A percentile compares a stretch with the other conserved stretches of the same genome.
phyloP scores from a whole-genome alignment of 2,113 vertebrate genomes.

The Pelodiscus sinensis region DNA sequence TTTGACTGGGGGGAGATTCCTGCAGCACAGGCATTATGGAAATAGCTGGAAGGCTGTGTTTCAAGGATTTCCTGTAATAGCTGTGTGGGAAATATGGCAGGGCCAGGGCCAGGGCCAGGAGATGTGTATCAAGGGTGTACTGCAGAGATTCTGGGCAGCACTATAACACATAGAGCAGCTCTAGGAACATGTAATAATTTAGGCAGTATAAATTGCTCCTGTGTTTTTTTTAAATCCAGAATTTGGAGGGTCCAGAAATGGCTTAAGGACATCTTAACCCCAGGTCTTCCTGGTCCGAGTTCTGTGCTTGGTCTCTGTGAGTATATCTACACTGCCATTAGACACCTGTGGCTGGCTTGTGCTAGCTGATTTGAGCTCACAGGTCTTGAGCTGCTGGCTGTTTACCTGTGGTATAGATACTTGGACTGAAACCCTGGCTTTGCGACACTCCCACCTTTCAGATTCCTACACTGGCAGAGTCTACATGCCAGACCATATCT shows the following conservation, averaged over 20 bases:
- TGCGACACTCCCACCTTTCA: neutral
- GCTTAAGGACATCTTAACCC: neutral
- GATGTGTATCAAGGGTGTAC: neutral
- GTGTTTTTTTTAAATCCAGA: neutral
- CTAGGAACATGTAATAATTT: neutral
- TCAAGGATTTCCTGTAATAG: neutral
- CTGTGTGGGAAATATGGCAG: neutral
- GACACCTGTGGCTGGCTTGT: neutral
- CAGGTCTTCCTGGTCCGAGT: neutral
- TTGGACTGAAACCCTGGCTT: neutral
- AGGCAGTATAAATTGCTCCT: neutral
- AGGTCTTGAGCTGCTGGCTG: neutral
- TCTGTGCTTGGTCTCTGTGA: neutral
- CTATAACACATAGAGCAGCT: neutral
- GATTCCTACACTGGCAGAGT: neutral
- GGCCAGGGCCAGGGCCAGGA: neutral
- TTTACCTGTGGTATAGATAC: neutral
- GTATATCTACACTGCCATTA: neutral
- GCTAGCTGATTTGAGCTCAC: neutral
- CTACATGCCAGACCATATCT: neutral
- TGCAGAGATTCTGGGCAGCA: neutral
- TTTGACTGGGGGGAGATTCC: neutral
- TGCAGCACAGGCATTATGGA: too few relatives aligned
- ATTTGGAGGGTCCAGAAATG: neutral
- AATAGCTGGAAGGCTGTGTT: neutral